Evolutionary conservation across 2,888 invertebrate species (phyloP), one percentile per base, ranked within the genome.

Genomic region (Meiosimyza decipiens): DNA sequence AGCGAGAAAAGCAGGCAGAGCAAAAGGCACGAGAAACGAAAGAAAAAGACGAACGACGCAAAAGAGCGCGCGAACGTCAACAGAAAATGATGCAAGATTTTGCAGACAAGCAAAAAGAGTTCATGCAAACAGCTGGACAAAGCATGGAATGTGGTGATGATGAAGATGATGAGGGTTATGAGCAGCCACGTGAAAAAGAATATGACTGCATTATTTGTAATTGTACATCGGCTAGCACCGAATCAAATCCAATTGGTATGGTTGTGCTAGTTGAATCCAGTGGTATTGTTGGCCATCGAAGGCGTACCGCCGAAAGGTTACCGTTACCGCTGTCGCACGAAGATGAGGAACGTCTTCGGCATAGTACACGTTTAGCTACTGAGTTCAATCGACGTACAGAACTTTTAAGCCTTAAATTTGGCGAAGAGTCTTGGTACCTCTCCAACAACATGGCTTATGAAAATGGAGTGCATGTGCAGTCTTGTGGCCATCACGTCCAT

Each of bases 401-500:
- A 81, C 91, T 94, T 80, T 89, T 96, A 79, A 91, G 91, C 79
- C 89, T 91, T 73, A 92, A 94, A 87, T 96, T 95, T 84, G 93
- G 91, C 80, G 93, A 93, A 85, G 90, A 91, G 81, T 94, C 94
- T 1, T 95, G 94, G 94, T 90, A 94, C 82, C 86, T 93, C 54
- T 91, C 93, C 3, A 91, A 95, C 73, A 94, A 93, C 84, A 90
- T 93, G 80, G 95, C 95, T 5, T 95, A 94, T 92, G 95, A 95
- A 87, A 95, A 95, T 76, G 98, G 98, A 70, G 95, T 98, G 69
- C 94, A 95, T 87, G 95, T 96, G 69, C 95, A 95, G 87, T 95
- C 98, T 2, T 99, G 99, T 89, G 98, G 99, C 0, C 99, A 99
- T 88, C 96, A 97, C 88, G 91, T 99, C 73, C 99, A 99, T 88